A percentile compares a stretch with the other conserved stretches of the same genome.
phyloP scores from a whole-genome alignment of 1,140 invertebrate species.

The Holcopasites calliopsidis region DNA sequence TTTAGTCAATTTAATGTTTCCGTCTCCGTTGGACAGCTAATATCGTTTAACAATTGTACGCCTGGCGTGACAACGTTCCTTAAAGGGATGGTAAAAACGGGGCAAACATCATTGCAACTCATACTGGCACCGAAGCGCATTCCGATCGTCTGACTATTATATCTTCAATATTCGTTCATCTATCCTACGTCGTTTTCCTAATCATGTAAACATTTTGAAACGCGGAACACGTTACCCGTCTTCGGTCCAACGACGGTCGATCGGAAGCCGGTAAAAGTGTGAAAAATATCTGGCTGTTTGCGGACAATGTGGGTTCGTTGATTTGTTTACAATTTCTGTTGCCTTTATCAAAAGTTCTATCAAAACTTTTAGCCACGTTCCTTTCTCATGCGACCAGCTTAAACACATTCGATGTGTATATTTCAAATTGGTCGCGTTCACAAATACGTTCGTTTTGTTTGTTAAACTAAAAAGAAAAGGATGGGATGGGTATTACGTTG shows the following conservation, averaged over 20 bases:
- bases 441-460: background rate
- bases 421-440: background rate
- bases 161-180: slow-evolving; percentile 25
- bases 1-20: slow-evolving; percentile 1
- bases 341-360: background rate
- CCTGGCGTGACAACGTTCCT: background rate
- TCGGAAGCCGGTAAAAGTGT: background rate
- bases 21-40: background rate
- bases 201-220: slow-evolving; percentile 20
- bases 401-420: background rate
- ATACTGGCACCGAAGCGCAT: slow-evolving; percentile 49
- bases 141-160: slow-evolving; percentile 57
- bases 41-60: background rate
- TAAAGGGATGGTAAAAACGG: background rate
- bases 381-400: background rate
- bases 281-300: background rate
- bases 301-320: background rate
- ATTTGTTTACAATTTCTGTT: slow-evolving; percentile 24
- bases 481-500: background rate
- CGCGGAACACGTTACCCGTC: background rate
- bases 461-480: slow-evolving; percentile 1
- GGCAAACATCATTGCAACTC: slow-evolving; percentile 16
- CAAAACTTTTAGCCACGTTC: background rate
- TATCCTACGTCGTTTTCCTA: slow-evolving; percentile 21
- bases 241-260: background rate